Conservation (phyloP, 2,888 invertebrate genomes). For the Agrotis ipsilon region DNA sequence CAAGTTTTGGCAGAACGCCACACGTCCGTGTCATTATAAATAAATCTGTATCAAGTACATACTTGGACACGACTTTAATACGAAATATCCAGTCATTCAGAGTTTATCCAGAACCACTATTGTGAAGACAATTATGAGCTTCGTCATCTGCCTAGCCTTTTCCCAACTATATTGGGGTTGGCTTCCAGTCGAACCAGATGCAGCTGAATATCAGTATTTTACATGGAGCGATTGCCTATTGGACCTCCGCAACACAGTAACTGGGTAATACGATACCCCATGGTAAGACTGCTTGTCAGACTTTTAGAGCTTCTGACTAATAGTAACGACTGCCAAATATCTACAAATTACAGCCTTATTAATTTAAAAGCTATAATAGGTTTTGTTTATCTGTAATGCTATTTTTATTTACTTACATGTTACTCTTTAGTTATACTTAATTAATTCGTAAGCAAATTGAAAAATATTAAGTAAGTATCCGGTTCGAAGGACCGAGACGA, state of each 20-base stretch:
- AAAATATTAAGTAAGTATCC: not conserved
- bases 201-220: no score
- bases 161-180: no score
- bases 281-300: no score
- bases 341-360: no score
- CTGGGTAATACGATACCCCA: no score
- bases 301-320: no score
- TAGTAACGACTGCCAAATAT: no score
- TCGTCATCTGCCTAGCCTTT: no score
- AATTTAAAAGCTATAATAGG: not conserved
- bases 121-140: slow-evolving; percentile 22
- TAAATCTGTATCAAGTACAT: slow-evolving; percentile 43
- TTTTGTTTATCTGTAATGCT: not conserved
- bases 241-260: no score
- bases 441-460: no score
- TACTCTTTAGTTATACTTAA: not conserved
- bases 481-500: slow-evolving; percentile 1
- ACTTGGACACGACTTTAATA: slow-evolving; percentile 30
- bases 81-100: slow-evolving; percentile 12
- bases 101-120: slow-evolving; percentile 7
- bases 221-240: no score
- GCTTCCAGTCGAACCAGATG: no score
- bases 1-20: slow-evolving; percentile 54
- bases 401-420: not conserved
- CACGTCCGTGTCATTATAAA: slow-evolving; percentile 39